Evolutionary conservation across 1,140 invertebrate species (phyloP).

Genomic region (Schlechtendalia chinensis): DNA sequence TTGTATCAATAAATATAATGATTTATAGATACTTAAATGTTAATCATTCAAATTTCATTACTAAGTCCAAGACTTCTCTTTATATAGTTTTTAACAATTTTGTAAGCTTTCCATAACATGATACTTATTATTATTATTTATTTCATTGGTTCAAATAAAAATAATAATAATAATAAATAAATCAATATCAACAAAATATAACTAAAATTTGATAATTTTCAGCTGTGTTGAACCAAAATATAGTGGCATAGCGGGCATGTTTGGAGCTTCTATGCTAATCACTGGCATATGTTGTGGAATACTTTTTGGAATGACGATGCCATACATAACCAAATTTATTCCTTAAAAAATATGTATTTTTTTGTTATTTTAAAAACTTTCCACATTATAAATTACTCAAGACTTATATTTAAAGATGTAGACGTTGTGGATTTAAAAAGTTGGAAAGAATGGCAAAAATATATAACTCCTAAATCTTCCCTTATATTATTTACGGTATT

Average conservation of each 20-base stretch:
- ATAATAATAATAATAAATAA: too few relatives aligned
- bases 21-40: neutral
- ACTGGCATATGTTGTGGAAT: conserved; percentile 86
- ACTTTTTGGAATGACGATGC: conserved; percentile 71
- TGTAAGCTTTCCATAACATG: too few relatives aligned
- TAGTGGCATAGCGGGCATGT: conserved; percentile 89
- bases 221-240: conserved; percentile 81
- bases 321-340: conserved; percentile 61
- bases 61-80: neutral
- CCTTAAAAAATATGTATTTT: neutral
- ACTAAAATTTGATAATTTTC: conserved; percentile 47
- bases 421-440: too few relatives aligned
- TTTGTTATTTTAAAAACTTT: conserved; percentile 9
- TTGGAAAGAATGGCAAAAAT: too few relatives aligned
- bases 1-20: too few relatives aligned
- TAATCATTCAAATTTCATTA: neutral
- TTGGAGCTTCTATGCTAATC: conserved; percentile 85
- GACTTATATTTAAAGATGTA: neutral
- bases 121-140: too few relatives aligned
- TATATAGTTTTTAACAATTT: too few relatives aligned
- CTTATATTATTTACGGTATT: too few relatives aligned
- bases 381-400: neutral
- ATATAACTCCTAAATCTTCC: too few relatives aligned
- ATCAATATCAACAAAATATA: too few relatives aligned
- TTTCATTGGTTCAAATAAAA: too few relatives aligned